These are phyloP conservation scores for Cephalotes varians DNA, from an alignment of 2,888 invertebrate species.

Conservation along the genomic window DNA sequence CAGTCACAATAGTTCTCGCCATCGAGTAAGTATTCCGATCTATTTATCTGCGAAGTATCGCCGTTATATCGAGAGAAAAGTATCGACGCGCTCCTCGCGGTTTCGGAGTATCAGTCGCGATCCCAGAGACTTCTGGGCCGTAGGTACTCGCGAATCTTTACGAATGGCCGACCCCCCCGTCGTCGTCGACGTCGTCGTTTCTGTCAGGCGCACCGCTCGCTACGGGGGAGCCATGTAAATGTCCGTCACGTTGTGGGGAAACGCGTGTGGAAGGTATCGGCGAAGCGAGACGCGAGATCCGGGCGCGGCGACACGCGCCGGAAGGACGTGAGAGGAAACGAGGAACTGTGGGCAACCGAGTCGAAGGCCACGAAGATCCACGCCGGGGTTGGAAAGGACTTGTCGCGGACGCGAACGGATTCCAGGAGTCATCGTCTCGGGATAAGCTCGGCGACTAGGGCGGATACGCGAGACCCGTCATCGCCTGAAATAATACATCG, in stretches of 20 bases:
- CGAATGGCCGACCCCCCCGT: constrained; percentile 75
- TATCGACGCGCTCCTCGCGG: neutral
- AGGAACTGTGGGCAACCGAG: neutral
- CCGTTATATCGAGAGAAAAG: neutral
- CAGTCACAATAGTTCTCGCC: neutral
- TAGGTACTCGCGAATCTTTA: constrained; percentile 62
- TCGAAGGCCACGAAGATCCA: neutral
- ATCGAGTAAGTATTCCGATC: neutral
- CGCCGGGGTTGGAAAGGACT: neutral
- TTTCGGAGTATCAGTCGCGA: constrained; percentile 1
- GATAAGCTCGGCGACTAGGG: neutral
- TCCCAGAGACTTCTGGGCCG: constrained; percentile 60
- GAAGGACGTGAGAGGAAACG: neutral
- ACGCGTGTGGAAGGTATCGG: constrained; percentile 52
- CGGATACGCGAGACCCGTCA: neutral
- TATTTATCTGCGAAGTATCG: neutral
- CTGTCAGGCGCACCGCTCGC: constrained; percentile 63
- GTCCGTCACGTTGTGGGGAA: constrained; percentile 44
- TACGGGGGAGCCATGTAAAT: constrained; percentile 69
- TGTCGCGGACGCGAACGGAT: neutral
- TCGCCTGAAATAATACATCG: constrained; percentile 5
- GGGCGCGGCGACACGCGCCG: constrained; percentile 21
- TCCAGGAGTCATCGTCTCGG: neutral
- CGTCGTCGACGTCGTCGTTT: constrained; percentile 44
- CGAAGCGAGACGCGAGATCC: constrained; percentile 36